These are phyloP conservation scores for Drosophila siamana DNA, from an alignment of 2,888 invertebrate genomes.

Conservation along the genomic window DNA sequence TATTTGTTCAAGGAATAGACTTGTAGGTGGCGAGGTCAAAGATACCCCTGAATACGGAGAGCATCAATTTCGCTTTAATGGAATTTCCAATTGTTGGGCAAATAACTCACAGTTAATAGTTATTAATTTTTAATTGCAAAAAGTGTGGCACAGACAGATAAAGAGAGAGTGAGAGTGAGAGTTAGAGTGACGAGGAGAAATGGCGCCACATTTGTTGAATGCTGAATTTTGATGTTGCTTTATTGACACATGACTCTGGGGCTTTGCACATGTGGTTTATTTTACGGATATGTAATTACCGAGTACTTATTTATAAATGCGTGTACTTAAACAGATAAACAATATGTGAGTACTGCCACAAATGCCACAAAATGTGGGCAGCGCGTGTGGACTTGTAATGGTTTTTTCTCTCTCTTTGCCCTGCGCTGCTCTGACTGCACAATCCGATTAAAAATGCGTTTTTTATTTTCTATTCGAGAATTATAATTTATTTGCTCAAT, in stretches of 20 bases:
- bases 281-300: slow-evolving; percentile 39
- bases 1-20: not conserved
- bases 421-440: slow-evolving; percentile 56
- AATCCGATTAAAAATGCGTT: slow-evolving; percentile 67
- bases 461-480: slow-evolving; percentile 20
- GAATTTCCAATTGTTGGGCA: slow-evolving; percentile 39
- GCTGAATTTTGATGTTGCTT: slow-evolving; percentile 26
- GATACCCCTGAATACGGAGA: not conserved
- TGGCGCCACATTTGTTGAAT: slow-evolving; percentile 5
- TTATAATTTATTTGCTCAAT: slow-evolving; percentile 1
- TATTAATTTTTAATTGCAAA: slow-evolving; percentile 56
- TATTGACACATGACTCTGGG: slow-evolving; percentile 56
- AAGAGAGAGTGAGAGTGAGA: no score
- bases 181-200: not conserved
- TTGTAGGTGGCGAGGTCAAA: not conserved
- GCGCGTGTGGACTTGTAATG: slow-evolving; percentile 1
- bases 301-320: slow-evolving; percentile 21
- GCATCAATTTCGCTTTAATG: slow-evolving; percentile 33
- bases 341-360: slow-evolving; percentile 6
- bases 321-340: slow-evolving; percentile 4
- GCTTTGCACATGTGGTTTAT: slow-evolving; percentile 27
- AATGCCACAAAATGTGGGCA: slow-evolving; percentile 34
- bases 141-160: not conserved
- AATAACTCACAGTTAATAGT: slow-evolving; percentile 48
- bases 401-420: slow-evolving; percentile 55